Percentiles rank a stretch among this genome's conserved stretches.
Evolutionary conservation across 1,140 invertebrate species (phyloP).

Genomic region (Lepidurus arcticus): DNA sequence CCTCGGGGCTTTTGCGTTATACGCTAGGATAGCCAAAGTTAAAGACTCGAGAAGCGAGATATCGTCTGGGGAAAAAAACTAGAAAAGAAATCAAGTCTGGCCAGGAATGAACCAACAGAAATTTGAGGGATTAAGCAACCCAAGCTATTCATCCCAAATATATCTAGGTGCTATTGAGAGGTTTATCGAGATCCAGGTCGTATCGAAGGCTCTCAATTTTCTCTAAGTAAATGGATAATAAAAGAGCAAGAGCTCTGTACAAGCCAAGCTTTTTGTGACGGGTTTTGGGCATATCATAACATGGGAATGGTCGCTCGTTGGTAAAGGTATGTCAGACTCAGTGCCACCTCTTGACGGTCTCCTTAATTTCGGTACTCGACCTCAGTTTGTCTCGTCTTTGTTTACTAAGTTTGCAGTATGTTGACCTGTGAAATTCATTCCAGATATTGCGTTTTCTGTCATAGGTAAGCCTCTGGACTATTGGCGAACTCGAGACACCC

Average conservation of each 20-base stretch:
- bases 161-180: no score
- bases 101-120: background rate
- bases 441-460: background rate
- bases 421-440: background rate
- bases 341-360: slow-evolving; percentile 1
- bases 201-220: no score
- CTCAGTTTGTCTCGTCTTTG: background rate
- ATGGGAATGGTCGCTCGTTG: no score
- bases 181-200: no score
- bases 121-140: background rate
- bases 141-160: background rate
- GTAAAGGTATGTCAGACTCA: background rate
- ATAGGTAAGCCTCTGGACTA: slow-evolving; percentile 5
- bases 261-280: background rate
- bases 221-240: background rate
- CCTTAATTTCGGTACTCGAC: background rate
- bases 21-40: background rate
- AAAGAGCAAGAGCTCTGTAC: background rate
- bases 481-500: slow-evolving; percentile 10
- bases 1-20: background rate
- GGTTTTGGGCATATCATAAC: no score
- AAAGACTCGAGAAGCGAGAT: background rate
- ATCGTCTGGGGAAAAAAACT: background rate
- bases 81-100: background rate
- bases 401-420: background rate